A percentile compares a stretch with the other conserved stretches of the same genome.
phyloP scores from a whole-genome alignment of 2,797 vertebrate species.

The Nannoperca obscura region DNA sequence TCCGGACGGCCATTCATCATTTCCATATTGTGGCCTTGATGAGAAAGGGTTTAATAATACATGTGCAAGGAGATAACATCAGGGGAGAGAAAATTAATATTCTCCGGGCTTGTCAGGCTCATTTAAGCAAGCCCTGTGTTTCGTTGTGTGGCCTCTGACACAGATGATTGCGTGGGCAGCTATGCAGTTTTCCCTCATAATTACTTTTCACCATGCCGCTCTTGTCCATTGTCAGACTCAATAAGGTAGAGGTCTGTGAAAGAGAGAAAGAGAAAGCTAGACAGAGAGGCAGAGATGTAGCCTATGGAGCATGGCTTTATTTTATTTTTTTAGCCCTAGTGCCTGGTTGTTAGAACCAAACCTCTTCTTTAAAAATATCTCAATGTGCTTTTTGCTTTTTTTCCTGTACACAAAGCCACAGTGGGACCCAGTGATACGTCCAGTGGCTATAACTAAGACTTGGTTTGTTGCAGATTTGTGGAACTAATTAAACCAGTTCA shows the following conservation, averaged over 20 bases:
- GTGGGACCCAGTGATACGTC: conserved; percentile 19
- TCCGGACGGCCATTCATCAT: conserved; percentile 62
- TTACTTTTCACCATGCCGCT: conserved; percentile 75
- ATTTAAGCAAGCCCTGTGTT: conserved; percentile 77
- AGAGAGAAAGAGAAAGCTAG: conserved; percentile 47
- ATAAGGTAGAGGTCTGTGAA: conserved; percentile 66
- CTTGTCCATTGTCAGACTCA: conserved; percentile 81
- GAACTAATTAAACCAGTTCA: conserved; percentile 50
- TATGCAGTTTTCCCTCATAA: conserved; percentile 81
- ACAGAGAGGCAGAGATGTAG: conserved; percentile 50
- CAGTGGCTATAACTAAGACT: conserved; percentile 16
- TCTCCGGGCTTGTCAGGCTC: conserved; percentile 76
- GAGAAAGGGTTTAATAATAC: conserved; percentile 75
- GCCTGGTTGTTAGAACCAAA: conserved; percentile 20
- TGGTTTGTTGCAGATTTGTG: conserved; percentile 31
- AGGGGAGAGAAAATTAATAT: conserved; percentile 77
- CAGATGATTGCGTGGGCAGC: conserved; percentile 81
- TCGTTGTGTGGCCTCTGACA: conserved; percentile 77
- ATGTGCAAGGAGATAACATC: conserved; percentile 73
- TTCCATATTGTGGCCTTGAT: conserved; percentile 67
- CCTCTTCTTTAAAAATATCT: conserved; percentile 23
- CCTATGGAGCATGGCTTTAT: conserved; percentile 29
- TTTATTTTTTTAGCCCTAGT: background rate
- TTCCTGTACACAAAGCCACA: conserved; percentile 5
- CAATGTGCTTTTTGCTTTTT: background rate